phyloP scores from a whole-genome alignment of 92 coral and sea anemone genomes.

The Palythoa grandis region DNA sequence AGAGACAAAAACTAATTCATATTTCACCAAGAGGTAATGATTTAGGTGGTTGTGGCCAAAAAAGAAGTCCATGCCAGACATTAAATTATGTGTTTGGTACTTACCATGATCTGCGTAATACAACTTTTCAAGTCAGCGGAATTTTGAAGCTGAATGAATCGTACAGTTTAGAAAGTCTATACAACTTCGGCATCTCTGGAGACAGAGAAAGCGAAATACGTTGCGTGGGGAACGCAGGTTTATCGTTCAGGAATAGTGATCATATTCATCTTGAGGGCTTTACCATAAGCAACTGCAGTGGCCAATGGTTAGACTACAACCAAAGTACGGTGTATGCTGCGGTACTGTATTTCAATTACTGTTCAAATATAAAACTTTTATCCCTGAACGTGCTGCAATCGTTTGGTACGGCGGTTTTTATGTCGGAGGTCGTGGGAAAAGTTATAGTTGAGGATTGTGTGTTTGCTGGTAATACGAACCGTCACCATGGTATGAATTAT shows the following conservation, averaged over 20 bases:
- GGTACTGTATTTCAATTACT: slow-evolving; percentile 8
- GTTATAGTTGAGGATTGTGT: too few species aligned
- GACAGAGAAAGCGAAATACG: slow-evolving; percentile 43
- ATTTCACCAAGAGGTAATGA: slow-evolving; percentile 60
- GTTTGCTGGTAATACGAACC: too few species aligned
- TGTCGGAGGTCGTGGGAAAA: not conserved
- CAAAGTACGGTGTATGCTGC: not conserved
- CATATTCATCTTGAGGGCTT: slow-evolving; percentile 42
- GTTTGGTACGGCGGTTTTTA: slow-evolving; percentile 8
- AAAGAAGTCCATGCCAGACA: slow-evolving; percentile 49
- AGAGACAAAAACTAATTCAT: slow-evolving; percentile 20
- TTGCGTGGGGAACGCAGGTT: slow-evolving; percentile 45
- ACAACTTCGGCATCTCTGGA: slow-evolving; percentile 61
- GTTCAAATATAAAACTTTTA: not conserved
- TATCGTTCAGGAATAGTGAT: slow-evolving; percentile 46
- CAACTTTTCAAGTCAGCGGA: slow-evolving; percentile 47
- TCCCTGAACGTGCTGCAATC: slow-evolving; percentile 4
- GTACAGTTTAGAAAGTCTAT: slow-evolving; percentile 39
- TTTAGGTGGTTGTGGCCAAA: slow-evolving; percentile 39
- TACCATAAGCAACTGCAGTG: slow-evolving; percentile 47
- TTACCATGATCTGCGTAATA: slow-evolving; percentile 47
- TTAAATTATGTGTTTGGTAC: slow-evolving; percentile 52
- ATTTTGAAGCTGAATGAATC: slow-evolving; percentile 47
- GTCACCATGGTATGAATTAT: too few species aligned
- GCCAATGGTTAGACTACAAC: not conserved